phyloP scores from a whole-genome alignment of 2,797 vertebrate species.

The Anisognathus igniventris region DNA sequence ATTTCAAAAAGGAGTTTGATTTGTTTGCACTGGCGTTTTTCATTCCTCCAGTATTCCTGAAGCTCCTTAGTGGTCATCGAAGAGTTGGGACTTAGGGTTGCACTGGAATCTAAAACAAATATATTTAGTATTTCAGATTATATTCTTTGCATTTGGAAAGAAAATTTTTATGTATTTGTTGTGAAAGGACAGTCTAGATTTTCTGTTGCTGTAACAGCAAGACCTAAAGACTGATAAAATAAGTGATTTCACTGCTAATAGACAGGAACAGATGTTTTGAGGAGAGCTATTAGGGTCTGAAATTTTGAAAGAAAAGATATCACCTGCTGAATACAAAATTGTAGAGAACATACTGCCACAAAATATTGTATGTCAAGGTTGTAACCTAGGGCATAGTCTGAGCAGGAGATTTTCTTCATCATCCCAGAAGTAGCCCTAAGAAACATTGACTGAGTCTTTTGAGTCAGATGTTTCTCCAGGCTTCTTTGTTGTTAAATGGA shows the following conservation, averaged over 20 bases:
- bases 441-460: not conserved
- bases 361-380: not conserved
- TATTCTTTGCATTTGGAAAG: not conserved
- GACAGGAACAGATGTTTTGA: not conserved
- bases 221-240: not conserved
- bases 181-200: not conserved
- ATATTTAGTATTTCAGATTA: not conserved
- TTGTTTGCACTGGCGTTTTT: slow-evolving; percentile 75
- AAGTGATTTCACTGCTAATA: not conserved
- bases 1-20: slow-evolving; percentile 88
- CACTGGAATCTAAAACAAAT: not conserved
- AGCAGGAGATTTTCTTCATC: not conserved
- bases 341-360: not conserved
- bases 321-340: not conserved
- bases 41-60: slow-evolving; percentile 83
- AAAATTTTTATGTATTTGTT: not conserved
- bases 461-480: not conserved
- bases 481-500: not conserved
- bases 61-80: slow-evolving; percentile 89
- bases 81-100: slow-evolving; percentile 55
- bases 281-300: not conserved
- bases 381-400: not conserved
- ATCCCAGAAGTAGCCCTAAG: not conserved
- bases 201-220: not conserved
- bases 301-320: not conserved